These are phyloP conservation scores for Melipona quadrifasciata DNA, from an alignment of 1,140 invertebrate species.

Conservation along the genomic window DNA sequence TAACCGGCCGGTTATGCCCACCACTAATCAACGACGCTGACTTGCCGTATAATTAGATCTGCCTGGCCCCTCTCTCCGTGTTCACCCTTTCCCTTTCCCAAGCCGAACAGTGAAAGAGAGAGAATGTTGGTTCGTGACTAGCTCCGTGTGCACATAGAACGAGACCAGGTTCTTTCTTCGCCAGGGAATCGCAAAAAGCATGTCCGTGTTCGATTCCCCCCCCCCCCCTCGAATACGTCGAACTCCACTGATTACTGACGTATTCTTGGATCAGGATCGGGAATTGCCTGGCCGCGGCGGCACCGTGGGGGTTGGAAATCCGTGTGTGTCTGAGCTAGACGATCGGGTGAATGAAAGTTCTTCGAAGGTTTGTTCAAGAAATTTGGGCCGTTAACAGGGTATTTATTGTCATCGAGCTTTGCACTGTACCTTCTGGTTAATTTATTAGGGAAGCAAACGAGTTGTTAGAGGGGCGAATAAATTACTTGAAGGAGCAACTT, in stretches of 20 bases:
- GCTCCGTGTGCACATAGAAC: background rate
- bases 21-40: slow-evolving; percentile 72
- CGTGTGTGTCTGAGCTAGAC: background rate
- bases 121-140: slow-evolving; percentile 24
- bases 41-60: slow-evolving; percentile 74
- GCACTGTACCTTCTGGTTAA: no score
- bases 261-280: background rate
- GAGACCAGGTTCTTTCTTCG: slow-evolving; percentile 36
- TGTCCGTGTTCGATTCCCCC: slow-evolving; percentile 23
- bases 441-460: no score
- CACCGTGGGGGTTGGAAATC: background rate
- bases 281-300: background rate
- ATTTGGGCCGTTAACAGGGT: background rate
- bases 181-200: slow-evolving; percentile 46
- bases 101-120: background rate
- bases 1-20: slow-evolving; percentile 68
- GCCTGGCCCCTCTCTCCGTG: background rate
- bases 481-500: no score
- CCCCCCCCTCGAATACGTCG: background rate
- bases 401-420: no score
- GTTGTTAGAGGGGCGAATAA: no score
- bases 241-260: slow-evolving; percentile 23
- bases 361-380: background rate
- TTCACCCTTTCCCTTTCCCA: slow-evolving; percentile 24
- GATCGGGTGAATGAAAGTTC: background rate